A percentile compares a stretch with the other conserved stretches of the same genome.
These are phyloP conservation scores for Drosophila nr. perissopoda DNA, from an alignment of 2,888 invertebrate species.

Conservation along the genomic window DNA sequence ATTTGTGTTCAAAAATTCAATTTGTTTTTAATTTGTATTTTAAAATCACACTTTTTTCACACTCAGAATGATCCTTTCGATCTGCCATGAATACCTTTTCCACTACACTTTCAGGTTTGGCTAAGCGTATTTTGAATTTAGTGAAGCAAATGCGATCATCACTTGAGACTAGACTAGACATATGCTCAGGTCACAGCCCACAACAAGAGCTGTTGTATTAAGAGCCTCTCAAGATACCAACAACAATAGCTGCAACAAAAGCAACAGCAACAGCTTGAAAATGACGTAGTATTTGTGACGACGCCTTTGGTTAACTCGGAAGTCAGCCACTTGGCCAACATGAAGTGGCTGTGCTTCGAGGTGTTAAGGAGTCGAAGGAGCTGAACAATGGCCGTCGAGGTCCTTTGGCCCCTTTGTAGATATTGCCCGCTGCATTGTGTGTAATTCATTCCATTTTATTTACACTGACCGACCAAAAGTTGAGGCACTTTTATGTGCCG, in stretches of 20 bases:
- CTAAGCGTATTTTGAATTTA: constrained; percentile 3
- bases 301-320: constrained; percentile 20
- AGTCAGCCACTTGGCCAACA: not conserved
- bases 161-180: constrained; percentile 30
- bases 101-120: not conserved
- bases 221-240: constrained; percentile 9
- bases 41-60: not conserved
- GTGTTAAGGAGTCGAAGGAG: constrained; percentile 16
- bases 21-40: no score
- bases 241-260: not conserved
- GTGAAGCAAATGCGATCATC: constrained; percentile 35
- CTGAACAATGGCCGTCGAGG: constrained; percentile 40
- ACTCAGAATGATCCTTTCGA: not conserved
- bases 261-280: not conserved
- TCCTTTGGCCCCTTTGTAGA: constrained; percentile 42
- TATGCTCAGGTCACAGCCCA: constrained; percentile 25
- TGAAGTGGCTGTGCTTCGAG: constrained; percentile 25
- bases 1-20: no score
- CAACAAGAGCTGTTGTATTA: constrained; percentile 15
- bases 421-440: constrained; percentile 44
- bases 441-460: constrained; percentile 60
- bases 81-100: not conserved
- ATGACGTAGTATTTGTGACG: constrained; percentile 16
- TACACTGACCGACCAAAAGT: constrained; percentile 41
- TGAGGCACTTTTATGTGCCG: constrained; percentile 58